Evolutionary conservation across 35 echinoderm and acorn worm genomes (phyloP).

Genomic region (Hemicentrotus pulcherrimus): DNA sequence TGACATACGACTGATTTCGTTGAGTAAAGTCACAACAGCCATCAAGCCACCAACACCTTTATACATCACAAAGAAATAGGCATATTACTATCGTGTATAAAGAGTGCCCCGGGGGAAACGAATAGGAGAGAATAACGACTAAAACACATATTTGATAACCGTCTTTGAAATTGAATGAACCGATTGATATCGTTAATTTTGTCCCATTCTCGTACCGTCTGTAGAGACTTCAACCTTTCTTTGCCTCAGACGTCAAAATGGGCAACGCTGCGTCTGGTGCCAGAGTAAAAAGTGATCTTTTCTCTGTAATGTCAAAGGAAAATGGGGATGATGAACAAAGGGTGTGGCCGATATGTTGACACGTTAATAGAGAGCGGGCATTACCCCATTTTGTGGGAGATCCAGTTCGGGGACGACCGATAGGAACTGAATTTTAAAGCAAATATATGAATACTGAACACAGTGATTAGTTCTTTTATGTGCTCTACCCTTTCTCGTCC

Average conservation of each 20-base stretch:
- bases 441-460: not conserved
- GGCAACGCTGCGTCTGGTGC: not conserved
- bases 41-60: constrained; percentile 43
- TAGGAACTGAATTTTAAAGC: not conserved
- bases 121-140: not conserved
- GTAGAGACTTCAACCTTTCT: not conserved
- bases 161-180: constrained; percentile 17
- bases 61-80: constrained; percentile 11
- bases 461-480: not conserved
- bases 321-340: not conserved
- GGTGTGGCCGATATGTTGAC: not conserved
- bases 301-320: not conserved
- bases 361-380: not conserved
- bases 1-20: constrained; percentile 34
- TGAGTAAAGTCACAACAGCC: not conserved
- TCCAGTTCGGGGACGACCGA: not conserved
- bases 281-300: not conserved
- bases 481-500: not conserved
- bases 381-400: not conserved
- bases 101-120: constrained; percentile 10
- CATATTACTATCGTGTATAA: constrained; percentile 36
- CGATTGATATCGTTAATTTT: constrained; percentile 19
- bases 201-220: not conserved
- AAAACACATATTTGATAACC: constrained; percentile 42
- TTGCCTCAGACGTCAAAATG: not conserved